Base-by-base conservation (phyloP, 1,140 invertebrate species). In the Pseudachorutes palmiensis region DNA sequence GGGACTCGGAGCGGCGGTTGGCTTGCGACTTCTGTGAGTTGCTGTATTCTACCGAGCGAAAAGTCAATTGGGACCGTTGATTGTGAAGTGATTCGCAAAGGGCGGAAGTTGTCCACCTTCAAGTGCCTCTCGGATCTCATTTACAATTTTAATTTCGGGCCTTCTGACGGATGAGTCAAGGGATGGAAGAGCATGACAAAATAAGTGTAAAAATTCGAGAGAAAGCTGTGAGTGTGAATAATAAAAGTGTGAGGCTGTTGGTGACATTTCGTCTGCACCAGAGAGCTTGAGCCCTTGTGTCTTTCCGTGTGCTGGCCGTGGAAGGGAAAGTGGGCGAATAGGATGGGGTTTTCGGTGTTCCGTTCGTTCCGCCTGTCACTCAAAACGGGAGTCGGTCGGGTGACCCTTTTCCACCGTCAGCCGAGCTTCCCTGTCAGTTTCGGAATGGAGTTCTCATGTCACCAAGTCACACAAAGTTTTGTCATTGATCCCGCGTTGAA, bases 91-190 rank as follows among this genome's bases (percentile, higher is more conserved):
- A 58, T 67, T 32, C 48, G 62, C 2, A 55, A 36, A 32, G 62
- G 22, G 1, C 69, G 59, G 28, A 67, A 68, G 48, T 9, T 55
- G 0, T 41, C 29, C 51, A 28, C 66, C 9, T 68, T 66, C 55
- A 69, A 70, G 55, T 73, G 72, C 48, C 33, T 69, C 1, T 66
- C 69, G 9, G 65, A 73, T 62, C 58, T 73, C 58, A 61, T 69
- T 32, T 73, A 73, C 31, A 70, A 70, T 63, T 69, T 73, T 58
- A 60, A 70, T 28, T 73, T 73, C 64, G 72, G 72, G 5, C 71
- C 71, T 3, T 26, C 41, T 0, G n/a, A 61, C 9, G 24, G 24
- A 5, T 55, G 24, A 55, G 12, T 19, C 36, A 41, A n/a, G n/a
- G 5, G 5, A 9, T 41, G 5, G 19, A 41, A 19, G 5, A 41